Base-by-base conservation (phyloP, 2,797 vertebrate species). In the Benthosema pterotum region DNA sequence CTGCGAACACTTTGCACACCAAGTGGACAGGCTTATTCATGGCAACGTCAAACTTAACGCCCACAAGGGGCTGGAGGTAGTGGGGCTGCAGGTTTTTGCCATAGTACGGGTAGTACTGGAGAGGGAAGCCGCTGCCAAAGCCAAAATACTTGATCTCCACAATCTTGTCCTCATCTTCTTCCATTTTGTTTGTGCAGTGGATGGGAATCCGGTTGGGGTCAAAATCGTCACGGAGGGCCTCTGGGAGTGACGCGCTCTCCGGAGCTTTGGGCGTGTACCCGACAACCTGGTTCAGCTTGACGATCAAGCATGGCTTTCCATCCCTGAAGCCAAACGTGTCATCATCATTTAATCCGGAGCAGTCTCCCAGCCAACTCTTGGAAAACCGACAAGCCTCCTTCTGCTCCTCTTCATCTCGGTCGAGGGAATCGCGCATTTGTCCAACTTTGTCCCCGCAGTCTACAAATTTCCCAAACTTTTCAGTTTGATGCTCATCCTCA, bases 101-200 rank as follows among this genome's bases (percentile, higher is more conserved):
- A 0, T 99, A 99, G 88, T 99, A 99, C 0, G 98, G 98, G 74
- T 99, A 99, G 84, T 98, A 99, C 84, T 98, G 96, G 43, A 99
- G 93, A 2, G 95, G 96, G 8, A 98, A 99, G 46, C 97, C 97
- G 0, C 77, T 13, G 0, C 42, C 77, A 9, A 98, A 1, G 19
- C 97, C 96, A 0, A 82, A 94, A 81, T 98, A 99, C 52, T 93
- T 90, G 77, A 99, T 89, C 0, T 51, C 69, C 14, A 90, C 88
- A 0, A 99, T 14, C 52, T 92, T 94, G 1, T 52, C 62, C 0
- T 16, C 65, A 0, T 99, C 97, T 2, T 97, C 96, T 22, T 83
- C 61, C 85, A 97, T 97, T 96, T 95, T 98, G 79, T 91, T 91
- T 60, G 79, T 55, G 69, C 98, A 99, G 89, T 79, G 46, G 52